A percentile compares a stretch with the other conserved stretches of the same genome.
Evolutionary conservation across 2,113 vertebrate genomes (phyloP).

Genomic region (Aleadryas rufinucha): DNA sequence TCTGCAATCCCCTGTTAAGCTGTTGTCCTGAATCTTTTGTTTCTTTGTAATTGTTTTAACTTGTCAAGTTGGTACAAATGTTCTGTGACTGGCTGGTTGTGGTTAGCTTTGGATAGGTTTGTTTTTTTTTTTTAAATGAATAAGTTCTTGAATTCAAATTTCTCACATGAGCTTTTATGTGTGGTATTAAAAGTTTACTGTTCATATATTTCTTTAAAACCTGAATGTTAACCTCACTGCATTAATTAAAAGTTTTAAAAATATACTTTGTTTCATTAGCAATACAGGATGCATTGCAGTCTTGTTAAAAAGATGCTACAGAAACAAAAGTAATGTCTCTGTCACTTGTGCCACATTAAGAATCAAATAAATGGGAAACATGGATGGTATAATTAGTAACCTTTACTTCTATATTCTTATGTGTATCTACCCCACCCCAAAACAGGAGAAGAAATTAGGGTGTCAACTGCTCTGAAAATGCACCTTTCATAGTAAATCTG

Average conservation of each 20-base stretch:
- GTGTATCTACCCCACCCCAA: background rate
- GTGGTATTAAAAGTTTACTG: background rate
- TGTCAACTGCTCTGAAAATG: background rate
- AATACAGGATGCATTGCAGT: background rate
- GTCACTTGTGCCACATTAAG: background rate
- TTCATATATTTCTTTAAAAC: background rate
- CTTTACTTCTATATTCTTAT: background rate
- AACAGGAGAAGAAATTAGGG: background rate
- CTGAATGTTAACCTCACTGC: background rate
- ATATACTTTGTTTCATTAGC: background rate
- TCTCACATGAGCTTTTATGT: background rate
- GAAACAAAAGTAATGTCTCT: background rate
- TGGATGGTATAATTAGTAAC: background rate
- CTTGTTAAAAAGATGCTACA: background rate
- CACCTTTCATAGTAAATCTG: background rate
- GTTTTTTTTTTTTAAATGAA: background rate
- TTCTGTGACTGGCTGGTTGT: background rate
- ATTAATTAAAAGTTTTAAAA: accelerated
- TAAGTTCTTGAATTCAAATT: background rate
- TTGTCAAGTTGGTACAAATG: background rate
- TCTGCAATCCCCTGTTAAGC: background rate
- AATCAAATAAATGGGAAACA: background rate
- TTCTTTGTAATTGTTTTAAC: background rate
- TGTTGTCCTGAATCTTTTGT: background rate
- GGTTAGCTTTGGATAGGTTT: background rate